These are phyloP conservation scores for Piprites chloris DNA, from an alignment of 2,113 vertebrate species.

Conservation along the genomic window DNA sequence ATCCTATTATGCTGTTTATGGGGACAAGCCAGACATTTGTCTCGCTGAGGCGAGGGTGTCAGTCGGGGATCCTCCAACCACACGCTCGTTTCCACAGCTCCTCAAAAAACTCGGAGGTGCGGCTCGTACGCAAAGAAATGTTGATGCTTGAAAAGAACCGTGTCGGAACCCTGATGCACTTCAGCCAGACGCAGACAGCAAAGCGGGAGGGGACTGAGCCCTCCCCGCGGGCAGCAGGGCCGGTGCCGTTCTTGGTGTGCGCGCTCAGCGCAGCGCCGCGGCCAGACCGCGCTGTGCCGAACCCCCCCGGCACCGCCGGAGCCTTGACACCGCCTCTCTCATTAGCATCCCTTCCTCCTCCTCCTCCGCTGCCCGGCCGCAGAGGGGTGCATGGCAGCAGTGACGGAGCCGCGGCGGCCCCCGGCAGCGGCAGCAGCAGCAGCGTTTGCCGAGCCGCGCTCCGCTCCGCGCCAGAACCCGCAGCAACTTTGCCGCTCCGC, in stretches of 20 bases:
- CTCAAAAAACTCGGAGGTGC: not conserved
- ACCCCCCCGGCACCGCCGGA: not conserved
- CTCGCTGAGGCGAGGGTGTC: not conserved
- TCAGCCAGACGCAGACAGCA: not conserved
- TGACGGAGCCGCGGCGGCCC: not conserved
- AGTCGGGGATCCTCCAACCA: not conserved
- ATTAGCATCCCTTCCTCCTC: conserved; percentile 3
- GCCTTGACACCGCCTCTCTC: not conserved
- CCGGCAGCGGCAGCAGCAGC: not conserved
- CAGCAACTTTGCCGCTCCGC: not conserved
- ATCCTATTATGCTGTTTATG: not conserved
- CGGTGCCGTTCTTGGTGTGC: too few relatives aligned
- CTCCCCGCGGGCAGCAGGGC: not conserved
- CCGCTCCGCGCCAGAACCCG: not conserved
- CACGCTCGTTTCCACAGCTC: not conserved
- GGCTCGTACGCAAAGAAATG: not conserved
- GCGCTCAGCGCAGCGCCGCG: not conserved
- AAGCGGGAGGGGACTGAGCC: not conserved
- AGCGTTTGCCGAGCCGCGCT: not conserved
- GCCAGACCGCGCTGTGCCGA: not conserved
- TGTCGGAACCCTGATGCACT: fast-evolving
- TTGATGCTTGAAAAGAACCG: not conserved
- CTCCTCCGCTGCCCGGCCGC: not conserved
- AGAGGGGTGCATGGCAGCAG: not conserved
- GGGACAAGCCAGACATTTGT: not conserved